Conservation (phyloP, 2,797 vertebrate species). For the Adrianichthys oophorus region DNA sequence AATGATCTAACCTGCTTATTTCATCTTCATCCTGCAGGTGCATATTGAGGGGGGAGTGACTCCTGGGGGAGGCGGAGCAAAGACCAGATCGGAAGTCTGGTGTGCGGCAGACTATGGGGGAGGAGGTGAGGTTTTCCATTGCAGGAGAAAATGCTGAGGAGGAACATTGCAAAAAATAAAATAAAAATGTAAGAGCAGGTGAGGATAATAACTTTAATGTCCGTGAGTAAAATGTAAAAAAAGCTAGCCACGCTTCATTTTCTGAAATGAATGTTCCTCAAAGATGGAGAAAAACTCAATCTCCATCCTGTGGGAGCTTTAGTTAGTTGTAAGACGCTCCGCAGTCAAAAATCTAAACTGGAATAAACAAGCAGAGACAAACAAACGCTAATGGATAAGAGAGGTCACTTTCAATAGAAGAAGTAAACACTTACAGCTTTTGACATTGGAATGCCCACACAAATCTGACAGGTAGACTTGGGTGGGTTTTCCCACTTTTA, state of each 20-base stretch:
- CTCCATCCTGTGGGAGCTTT: no score
- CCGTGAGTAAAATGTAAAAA: no score
- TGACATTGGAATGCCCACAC: constrained; percentile 95
- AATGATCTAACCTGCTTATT: constrained; percentile 92
- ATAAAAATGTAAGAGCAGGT: no score
- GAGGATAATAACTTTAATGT: no score
- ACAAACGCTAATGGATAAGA: not conserved
- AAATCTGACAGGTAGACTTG: constrained; percentile 95
- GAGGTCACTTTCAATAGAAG: not conserved
- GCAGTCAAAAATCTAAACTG: no score
- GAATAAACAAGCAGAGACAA: no score
- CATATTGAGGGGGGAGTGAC: constrained; percentile 93
- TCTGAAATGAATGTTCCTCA: no score
- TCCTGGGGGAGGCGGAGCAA: constrained; percentile 89
- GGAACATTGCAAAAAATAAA: not conserved
- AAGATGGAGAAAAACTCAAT: no score
- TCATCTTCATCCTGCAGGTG: constrained; percentile 96
- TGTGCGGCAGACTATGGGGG: constrained; percentile 88
- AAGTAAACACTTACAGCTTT: constrained; percentile 87
- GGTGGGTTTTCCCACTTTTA: constrained; percentile 96
- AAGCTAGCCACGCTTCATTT: no score
- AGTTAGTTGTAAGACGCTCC: no score
- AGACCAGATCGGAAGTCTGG: constrained; percentile 93
- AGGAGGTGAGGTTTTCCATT: constrained; percentile 94
- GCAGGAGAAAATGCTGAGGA: constrained; percentile 89